A percentile compares a stretch with the other conserved stretches of the same genome.
phyloP scores from a whole-genome alignment of 2,888 invertebrate genomes.

The Teleogryllus oceanicus region DNA sequence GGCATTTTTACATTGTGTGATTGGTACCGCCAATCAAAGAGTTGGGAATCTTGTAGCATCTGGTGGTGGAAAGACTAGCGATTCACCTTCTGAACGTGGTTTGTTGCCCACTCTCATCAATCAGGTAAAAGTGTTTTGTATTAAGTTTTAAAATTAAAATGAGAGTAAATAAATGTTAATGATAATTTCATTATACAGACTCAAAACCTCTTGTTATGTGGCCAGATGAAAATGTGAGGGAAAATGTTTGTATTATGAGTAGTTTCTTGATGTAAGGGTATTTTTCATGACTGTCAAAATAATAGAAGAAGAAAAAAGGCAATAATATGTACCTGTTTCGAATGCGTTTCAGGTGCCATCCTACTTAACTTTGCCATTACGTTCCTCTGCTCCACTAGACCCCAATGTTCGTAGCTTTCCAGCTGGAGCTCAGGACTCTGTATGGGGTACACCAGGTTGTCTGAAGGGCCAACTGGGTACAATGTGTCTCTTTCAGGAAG shows the following conservation, averaged over 20 bases:
- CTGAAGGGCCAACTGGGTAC: slow-evolving; percentile 55
- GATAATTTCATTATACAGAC: too few relatives aligned
- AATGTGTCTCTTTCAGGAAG: slow-evolving; percentile 52
- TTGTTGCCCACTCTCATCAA: slow-evolving; percentile 40
- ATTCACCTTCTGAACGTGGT: slow-evolving; percentile 32
- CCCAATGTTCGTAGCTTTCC: slow-evolving; percentile 55
- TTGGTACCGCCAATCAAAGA: slow-evolving; percentile 31
- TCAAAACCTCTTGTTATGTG: too few relatives aligned
- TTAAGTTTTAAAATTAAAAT: too few relatives aligned
- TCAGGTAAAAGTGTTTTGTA: slow-evolving; percentile 35
- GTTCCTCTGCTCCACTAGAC: slow-evolving; percentile 50
- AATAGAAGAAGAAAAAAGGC: too few relatives aligned
- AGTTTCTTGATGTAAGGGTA: too few relatives aligned
- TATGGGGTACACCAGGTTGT: slow-evolving; percentile 53
- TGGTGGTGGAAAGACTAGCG: too few relatives aligned
- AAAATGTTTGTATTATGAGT: too few relatives aligned
- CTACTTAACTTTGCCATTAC: slow-evolving; percentile 50
- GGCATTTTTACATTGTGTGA: slow-evolving; percentile 39
- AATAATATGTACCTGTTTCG: neutral
- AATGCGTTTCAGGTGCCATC: slow-evolving; percentile 47
- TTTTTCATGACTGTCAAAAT: too few relatives aligned
- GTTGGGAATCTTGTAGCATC: too few relatives aligned
- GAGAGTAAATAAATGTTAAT: too few relatives aligned
- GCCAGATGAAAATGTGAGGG: too few relatives aligned
- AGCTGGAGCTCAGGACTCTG: slow-evolving; percentile 54